Percentiles rank a stretch among this genome's conserved stretches.
phyloP scores from a whole-genome alignment of 2,797 vertebrate genomes.

The Tenualosa ilisha region DNA sequence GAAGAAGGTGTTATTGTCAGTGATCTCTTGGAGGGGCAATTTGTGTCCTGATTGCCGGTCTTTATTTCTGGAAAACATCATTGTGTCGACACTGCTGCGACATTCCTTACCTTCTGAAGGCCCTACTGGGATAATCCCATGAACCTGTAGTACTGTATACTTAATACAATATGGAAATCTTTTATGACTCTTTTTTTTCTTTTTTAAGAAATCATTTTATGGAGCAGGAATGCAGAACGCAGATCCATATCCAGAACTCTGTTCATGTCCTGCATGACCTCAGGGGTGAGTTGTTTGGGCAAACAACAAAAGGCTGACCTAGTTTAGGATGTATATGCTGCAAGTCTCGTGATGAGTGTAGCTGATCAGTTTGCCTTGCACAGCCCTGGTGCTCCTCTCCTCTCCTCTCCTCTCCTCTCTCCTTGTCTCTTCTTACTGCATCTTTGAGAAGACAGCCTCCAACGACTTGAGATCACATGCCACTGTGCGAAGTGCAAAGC shows the following conservation, averaged over 20 bases:
- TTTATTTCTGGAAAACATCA: slow-evolving; percentile 47
- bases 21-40: slow-evolving; percentile 53
- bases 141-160: slow-evolving; percentile 57
- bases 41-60: slow-evolving; percentile 58
- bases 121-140: slow-evolving; percentile 50
- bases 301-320: slow-evolving; percentile 28
- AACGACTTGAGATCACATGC: neutral
- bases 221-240: neutral
- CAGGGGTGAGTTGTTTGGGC: slow-evolving; percentile 21
- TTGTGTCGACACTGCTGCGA: slow-evolving; percentile 26
- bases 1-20: slow-evolving; percentile 53
- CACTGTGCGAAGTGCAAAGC: neutral
- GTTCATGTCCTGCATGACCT: neutral
- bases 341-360: slow-evolving; percentile 1
- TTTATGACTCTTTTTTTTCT: neutral
- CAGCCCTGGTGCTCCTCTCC: neutral
- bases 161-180: neutral
- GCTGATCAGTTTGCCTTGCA: slow-evolving; percentile 29
- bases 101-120: neutral
- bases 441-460: neutral
- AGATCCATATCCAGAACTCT: slow-evolving; percentile 23
- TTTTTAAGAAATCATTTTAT: slow-evolving; percentile 36
- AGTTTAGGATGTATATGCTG: slow-evolving; percentile 21
- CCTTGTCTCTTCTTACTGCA: neutral
- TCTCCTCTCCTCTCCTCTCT: neutral